Evolutionary conservation across 1,140 invertebrate genomes (phyloP), one percentile per base, ranked within the genome.

Genomic region (Andrena cerasifolii): DNA sequence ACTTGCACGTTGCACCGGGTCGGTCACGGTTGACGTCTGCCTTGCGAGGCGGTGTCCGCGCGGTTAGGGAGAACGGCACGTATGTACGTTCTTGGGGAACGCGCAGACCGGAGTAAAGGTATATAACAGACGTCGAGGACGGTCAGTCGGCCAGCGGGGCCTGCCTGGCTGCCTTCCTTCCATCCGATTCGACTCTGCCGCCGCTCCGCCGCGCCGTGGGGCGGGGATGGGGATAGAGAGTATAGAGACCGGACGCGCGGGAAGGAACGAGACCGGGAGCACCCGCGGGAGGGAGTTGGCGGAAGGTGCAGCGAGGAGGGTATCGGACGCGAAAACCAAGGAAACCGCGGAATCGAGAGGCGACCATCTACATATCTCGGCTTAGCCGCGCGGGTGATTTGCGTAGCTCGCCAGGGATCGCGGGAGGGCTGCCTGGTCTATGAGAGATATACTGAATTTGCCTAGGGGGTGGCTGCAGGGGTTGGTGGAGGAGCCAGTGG

Each of bases 61-160:
- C 82, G 74, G 77, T 51, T 71, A 14, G 58, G 43, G 73, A 83
- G 76, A 88, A 96, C 91, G 96, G 95, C 96, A 89, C 85, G 76
- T 84, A 89, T 84, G 76, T 84, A 84, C 85, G 90, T 89, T 90
- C 87, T 85, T 86, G 88, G 87, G 85, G 88, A 90, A 89, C 89
- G 90, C 89, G 87, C 90, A 90, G 87, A 90, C 89, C 88, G 87
- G 88, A 89, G 90, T 91, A 90, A 88, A 91, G 86, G 89, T 89
- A 84, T 89, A 84, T 83, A 89, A 88, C 73, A 85, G 73, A 80
- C 81, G 63, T 58, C 72, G 80, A 78, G 83, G 83, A 85, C 86
- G 91, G 90, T 91, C 88, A 91, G 85, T 91, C 88, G 89, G 89
- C 71, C 88, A 90, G 89, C 85, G 85, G 87, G 82, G 80, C 88